Evolutionary conservation across 2,888 invertebrate species (phyloP), one percentile per base, ranked within the genome.

Genomic region (Xanthia togata): DNA sequence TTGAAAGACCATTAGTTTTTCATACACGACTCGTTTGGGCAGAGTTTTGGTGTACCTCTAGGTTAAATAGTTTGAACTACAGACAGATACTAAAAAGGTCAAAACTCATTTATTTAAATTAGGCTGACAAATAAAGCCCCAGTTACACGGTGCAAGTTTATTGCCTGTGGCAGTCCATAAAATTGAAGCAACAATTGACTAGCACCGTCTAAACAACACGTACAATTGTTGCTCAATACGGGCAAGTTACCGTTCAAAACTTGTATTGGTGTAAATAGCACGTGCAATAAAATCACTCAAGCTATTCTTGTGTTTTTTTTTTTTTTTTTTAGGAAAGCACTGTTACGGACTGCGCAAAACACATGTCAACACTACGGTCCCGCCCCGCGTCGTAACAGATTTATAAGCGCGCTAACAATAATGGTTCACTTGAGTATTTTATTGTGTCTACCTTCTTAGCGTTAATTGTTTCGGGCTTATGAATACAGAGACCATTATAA

Each of bases 71-170:
- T 63, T 63, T n/a, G 9, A 38, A 64, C 41, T 17, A 41, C 41
- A 41, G 41, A 41, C 17, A 64, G 9, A 23, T 62, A n/a, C 6
- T 20, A 9, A 64, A 64, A 41, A 41, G n/a, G 17, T n/a, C 17
- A n/a, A 63, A 63, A 63, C 63, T n/a, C n/a, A n/a, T 63, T 62
- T n/a, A 55, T 38, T 55, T 55, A 12, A 55, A 55, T n/a, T 26
- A 26, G 2, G 12, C 55, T n/a, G 26, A 26, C n/a, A n/a, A 55
- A 55, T 55, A 12, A 55, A 55, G n/a, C 5, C 26, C 5, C 55
- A 14, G 4, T 55, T n/a, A 55, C 55, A 26, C 14, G 14, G 57
- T 57, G 14, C 57, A 14, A 26, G 57, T 14, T 57, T 57, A 26
- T 57, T 57, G 55, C 41, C 41, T 55, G n/a, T n/a, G 50, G 20